A percentile compares a stretch with the other conserved stretches of the same genome.
Conservation (phyloP, 2,888 invertebrate species). For the Sphinx pinastri region DNA sequence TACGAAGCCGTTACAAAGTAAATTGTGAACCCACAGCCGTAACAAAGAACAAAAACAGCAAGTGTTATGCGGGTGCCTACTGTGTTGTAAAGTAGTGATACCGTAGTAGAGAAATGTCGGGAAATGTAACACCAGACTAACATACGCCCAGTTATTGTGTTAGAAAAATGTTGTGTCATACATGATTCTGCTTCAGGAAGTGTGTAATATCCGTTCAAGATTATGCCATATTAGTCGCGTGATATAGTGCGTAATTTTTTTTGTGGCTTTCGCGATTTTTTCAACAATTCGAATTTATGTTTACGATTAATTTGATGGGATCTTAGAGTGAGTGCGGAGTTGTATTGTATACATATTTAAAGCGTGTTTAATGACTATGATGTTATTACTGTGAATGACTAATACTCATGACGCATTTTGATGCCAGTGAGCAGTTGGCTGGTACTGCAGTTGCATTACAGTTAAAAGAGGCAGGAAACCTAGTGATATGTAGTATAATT, state of each 20-base stretch:
- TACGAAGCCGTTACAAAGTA: conserved; percentile 3
- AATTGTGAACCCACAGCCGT: conserved; percentile 9
- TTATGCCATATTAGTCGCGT: conserved; percentile 4
- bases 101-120: conserved; percentile 8
- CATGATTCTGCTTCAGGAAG: conserved; percentile 16
- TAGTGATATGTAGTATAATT: too few species aligned
- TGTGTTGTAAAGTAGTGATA: conserved; percentile 18
- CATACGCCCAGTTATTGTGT: conserved; percentile 8
- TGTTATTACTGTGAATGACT: too few species aligned
- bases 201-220: conserved; percentile 16
- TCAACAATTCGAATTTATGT: too few species aligned
- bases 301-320: too few species aligned
- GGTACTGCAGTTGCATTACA: too few species aligned
- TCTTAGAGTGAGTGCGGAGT: too few species aligned
- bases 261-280: not conserved
- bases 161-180: conserved; percentile 17
- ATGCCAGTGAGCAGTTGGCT: too few species aligned
- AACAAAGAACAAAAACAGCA: conserved; percentile 22
- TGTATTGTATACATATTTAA: too few species aligned
- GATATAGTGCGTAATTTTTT: not conserved
- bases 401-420: too few species aligned
- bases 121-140: conserved; percentile 16
- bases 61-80: conserved; percentile 22
- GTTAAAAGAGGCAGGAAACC: too few species aligned
- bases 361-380: too few species aligned